Evolutionary conservation across 2,888 invertebrate genomes (phyloP), one percentile per base, ranked within the genome.

Genomic region (Syritta pipiens): DNA sequence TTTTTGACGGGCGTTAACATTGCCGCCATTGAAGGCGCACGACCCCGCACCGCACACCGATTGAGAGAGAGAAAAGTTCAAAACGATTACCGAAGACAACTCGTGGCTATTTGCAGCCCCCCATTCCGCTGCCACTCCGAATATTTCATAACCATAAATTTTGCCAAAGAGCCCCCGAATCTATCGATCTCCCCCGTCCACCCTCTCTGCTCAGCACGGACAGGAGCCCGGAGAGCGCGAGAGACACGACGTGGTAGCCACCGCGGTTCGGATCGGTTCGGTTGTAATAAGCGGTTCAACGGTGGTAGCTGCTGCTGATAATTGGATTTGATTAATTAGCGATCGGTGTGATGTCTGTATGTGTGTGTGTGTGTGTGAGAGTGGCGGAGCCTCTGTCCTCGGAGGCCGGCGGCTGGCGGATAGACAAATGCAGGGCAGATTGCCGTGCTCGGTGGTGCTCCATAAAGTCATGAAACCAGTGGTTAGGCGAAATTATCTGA

Each of bases 271-370:
- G 51, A 42, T n/a, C n/a, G n/a, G n/a, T n/a, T n/a, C n/a, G n/a
- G n/a, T n/a, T n/a, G 74, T 60, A 79, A 79, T 79, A 79, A 79
- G 72, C 67, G 79, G 74, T 68, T 81, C 46, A 72, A 81, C 79
- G 55, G 79, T 81, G 68, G 79, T 81, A 81, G 79, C 79, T 62
- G 79, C 68, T 48, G 79, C 74, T 68, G 79, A 81, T 81, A 81
- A 81, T 72, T 81, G 79, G 79, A 81, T 68, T 81, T 81, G 79
- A 81, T 81, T 81, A 81, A 81, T 81, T 81, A 81, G 74, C 57
- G 32, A 74, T 68, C 62, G 74, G 62, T 72, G 79, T 53, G 77
- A 79, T 74, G 77, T 65, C 59, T 76, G 42, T 37, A 37, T 6
- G 62, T 24, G 40, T n/a, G 59, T 14, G 14, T 1, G 10, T 12